Evolutionary conservation across 2,797 vertebrate genomes (phyloP), one percentile per base, ranked within the genome.

Genomic region (Numenius phaeopus): DNA sequence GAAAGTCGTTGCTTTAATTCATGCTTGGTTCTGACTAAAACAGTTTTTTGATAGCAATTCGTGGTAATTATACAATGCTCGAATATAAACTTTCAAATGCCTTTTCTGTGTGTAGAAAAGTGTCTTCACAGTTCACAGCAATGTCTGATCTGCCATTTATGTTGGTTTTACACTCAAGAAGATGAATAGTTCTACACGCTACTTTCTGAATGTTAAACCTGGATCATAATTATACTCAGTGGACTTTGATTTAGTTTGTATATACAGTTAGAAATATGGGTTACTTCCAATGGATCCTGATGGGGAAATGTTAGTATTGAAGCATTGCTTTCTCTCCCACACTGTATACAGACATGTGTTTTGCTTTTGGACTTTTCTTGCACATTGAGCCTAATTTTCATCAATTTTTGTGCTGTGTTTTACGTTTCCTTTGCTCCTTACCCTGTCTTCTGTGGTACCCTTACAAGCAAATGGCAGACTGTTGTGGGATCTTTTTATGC

Each of bases 181-280:
- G 10, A 14, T 3, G 3, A 18, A 2, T 14, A 30, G 10, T 76
- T 83, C 17, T 46, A 5, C 7, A 8, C 2, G 2, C 5, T 30
- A 2, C 29, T 79, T 89, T 24, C 46, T 76, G 24, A 72, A 26
- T 61, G 27, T 70, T 84, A 89, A 82, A 58, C 10, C 12, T 69
- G 69, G 37, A 75, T 11, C 15, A 23, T 42, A 55, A 55, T 57
- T 80, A 14, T 9, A 21, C 26, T 80, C 20, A 10, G 5, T 52
- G 12, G 23, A 32, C 59, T 87, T 71, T 4, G 6, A 20, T 77
- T 92, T 80, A 22, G 6, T 79, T 81, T n/a, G 9, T 62, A 0
- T 32, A 47, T 62, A 7, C 21, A 22, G 4, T 10, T 94, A 61
- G 78, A 89, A 85, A 23, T 75, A 44, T 1, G 21, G 2, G 21